Evolutionary conservation across 2,113 vertebrate genomes (phyloP), one percentile per base, ranked within the genome.

Genomic region (Chionis minor): DNA sequence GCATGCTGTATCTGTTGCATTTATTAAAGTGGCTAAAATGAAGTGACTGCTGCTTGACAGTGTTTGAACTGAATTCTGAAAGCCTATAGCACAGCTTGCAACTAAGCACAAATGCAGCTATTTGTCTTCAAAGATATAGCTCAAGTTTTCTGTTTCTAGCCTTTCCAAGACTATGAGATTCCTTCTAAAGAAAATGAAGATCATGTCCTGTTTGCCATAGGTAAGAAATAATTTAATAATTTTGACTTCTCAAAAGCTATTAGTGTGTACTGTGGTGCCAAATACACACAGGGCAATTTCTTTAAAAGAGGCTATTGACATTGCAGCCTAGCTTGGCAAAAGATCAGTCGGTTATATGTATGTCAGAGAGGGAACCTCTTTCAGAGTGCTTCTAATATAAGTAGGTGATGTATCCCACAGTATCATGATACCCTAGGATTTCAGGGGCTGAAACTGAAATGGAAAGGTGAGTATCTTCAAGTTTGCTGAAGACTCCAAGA

Each of bases 121-220:
- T 44, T 30, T 42, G 7, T 51, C 45, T 75, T 71, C 33, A 84
- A 67, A 62, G 22, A 28, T 82, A 23, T 3, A 52, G 14, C 38
- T 87, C 13, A 66, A 8, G 20, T 96, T 95, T 95, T n/a, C 90
- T 89, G 78, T 79, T 95, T 89, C 67, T 89, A 98, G 97, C 5
- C 23, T 79, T 66, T 69, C 28, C 2, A 0, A 81, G 96, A 81
- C 45, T 59, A 18, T 20, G 42, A 51, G n/a, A 10, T 44, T 86
- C 90, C 75, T 38, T 81, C 16, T 77, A 83, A 70, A 45, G 96
- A 93, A 90, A 75, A 74, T 7, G 86, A 96, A 93, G 96, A 86
- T 67, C 14, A 3, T 67, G 61, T 67, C 40, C 65, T 40, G 2
- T 33, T 84, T 8, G 80, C 66, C 32, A 24, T 52, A 33, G 97